Conservation (phyloP, 2,888 invertebrate species). For the Coelopa pilipes region DNA sequence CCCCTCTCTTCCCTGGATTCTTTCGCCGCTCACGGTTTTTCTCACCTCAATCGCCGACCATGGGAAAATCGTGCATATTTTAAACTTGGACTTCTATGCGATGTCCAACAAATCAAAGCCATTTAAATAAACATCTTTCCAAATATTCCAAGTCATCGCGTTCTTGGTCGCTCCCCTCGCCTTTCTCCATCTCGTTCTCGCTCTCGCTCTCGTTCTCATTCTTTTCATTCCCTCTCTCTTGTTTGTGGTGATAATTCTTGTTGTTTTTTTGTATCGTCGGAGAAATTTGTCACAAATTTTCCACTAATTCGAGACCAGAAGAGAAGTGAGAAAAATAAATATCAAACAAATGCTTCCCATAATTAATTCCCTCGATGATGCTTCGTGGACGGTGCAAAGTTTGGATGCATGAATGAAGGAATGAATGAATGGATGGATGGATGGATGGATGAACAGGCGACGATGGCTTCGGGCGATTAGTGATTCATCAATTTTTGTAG, state of each 20-base stretch:
- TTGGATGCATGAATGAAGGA: no score
- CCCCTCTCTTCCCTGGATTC: neutral
- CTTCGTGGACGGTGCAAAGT: no score
- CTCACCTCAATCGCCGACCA: neutral
- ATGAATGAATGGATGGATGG: no score
- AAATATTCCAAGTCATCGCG: neutral
- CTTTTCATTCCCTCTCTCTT: neutral
- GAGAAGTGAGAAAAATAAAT: no score
- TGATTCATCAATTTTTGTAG: slow-evolving; percentile 40
- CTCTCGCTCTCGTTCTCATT: no score
- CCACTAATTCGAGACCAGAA: no score
- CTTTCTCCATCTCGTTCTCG: no score
- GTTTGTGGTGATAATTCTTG: neutral
- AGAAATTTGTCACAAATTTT: neutral
- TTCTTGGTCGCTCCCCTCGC: no score
- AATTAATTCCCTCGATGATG: no score
- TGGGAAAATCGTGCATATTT: neutral
- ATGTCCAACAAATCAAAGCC: neutral
- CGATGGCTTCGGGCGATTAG: no score
- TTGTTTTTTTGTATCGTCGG: neutral
- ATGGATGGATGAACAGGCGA: no score
- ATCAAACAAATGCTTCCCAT: no score
- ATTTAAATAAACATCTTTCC: slow-evolving; percentile 5
- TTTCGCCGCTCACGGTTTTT: neutral
- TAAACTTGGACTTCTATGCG: neutral